phyloP scores from a whole-genome alignment of 2,113 vertebrate species.

The Rynchops niger region DNA sequence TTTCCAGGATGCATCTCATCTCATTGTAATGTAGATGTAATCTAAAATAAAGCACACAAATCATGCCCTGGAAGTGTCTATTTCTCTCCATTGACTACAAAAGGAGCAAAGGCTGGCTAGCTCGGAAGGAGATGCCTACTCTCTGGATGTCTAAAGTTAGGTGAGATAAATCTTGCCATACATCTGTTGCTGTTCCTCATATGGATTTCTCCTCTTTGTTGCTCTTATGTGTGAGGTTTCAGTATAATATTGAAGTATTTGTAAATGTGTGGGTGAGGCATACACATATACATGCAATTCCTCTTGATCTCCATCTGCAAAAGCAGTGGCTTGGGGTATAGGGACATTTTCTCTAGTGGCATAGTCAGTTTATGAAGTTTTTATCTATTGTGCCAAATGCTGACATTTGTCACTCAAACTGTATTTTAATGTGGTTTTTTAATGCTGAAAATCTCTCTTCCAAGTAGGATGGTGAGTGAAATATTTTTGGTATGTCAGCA shows the following conservation, averaged over 20 bases:
- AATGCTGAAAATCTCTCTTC: not conserved
- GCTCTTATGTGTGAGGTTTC: not conserved
- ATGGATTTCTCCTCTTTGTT: slow-evolving; percentile 9
- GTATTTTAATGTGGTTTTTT: not conserved
- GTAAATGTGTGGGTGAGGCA: not conserved
- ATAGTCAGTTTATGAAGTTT: not conserved
- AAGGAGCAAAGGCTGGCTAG: not conserved
- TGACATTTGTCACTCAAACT: not conserved
- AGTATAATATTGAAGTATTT: not conserved
- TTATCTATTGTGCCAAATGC: not conserved
- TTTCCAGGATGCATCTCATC: not conserved
- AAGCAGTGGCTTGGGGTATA: not conserved
- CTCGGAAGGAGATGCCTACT: not conserved
- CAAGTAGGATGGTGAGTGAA: not conserved
- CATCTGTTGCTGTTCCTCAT: slow-evolving; percentile 31
- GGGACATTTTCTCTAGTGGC: not conserved
- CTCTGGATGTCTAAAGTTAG: slow-evolving; percentile 37
- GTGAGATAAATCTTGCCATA: slow-evolving; percentile 10
- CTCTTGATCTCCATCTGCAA: not conserved
- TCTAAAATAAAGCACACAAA: not conserved
- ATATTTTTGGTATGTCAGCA: not conserved
- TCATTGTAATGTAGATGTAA: not conserved
- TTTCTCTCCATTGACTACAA: slow-evolving; percentile 15
- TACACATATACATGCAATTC: not conserved
- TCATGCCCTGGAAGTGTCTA: not conserved